Evolutionary conservation across 2,113 vertebrate genomes (phyloP).

Genomic region (Todiramphus chloris): DNA sequence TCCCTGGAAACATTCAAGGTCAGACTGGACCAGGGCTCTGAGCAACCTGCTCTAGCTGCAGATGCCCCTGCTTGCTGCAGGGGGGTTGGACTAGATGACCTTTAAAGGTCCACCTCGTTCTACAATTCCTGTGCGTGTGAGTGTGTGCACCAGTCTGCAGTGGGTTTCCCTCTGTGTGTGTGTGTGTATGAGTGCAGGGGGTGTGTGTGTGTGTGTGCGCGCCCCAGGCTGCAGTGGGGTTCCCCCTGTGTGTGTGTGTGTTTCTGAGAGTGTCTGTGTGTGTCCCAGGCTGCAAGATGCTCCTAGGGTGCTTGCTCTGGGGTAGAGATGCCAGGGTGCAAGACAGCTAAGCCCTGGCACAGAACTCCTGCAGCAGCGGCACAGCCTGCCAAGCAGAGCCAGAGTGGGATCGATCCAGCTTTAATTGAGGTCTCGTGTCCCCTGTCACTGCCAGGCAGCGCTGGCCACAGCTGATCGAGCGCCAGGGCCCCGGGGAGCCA

Average conservation of each 20-base stretch:
- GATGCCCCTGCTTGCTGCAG: background rate
- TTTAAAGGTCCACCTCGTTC: background rate
- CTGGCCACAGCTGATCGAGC: background rate
- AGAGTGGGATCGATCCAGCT: background rate
- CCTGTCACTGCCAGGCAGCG: background rate
- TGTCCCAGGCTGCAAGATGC: background rate
- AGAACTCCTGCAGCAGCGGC: background rate
- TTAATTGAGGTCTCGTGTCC: constrained; percentile 10
- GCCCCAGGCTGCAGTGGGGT: background rate
- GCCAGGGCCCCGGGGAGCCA: background rate
- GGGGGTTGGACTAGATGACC: background rate
- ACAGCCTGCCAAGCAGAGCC: background rate
- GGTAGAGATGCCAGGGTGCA: background rate
- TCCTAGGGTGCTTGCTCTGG: background rate
- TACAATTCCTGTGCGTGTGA: background rate
- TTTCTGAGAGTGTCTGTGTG: too few relatives aligned
- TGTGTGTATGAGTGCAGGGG: too few relatives aligned
- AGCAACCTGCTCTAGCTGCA: background rate
- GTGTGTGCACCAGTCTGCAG: background rate
- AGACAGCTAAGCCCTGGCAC: background rate
- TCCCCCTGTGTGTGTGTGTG: background rate
- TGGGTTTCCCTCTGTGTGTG: background rate
- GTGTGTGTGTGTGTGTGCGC: too few relatives aligned
- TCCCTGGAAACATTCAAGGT: background rate
- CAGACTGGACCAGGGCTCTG: background rate